Conservation (phyloP, 2,888 invertebrate genomes). For the Ectemnius lituratus region DNA sequence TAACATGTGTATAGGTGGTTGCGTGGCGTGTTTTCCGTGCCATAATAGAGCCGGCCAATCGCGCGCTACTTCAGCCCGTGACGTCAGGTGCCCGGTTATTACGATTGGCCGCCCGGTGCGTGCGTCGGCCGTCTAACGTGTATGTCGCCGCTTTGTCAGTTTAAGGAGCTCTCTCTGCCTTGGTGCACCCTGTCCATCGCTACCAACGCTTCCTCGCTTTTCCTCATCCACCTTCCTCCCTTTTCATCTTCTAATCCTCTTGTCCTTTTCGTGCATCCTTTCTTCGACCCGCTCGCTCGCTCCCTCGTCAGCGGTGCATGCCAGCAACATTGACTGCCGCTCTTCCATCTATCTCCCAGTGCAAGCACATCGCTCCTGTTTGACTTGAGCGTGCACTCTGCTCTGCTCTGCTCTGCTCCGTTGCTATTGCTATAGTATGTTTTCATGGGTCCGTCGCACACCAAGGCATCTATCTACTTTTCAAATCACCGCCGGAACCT, state of each 20-base stretch:
- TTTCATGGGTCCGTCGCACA: constrained; percentile 42
- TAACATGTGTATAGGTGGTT: constrained; percentile 75
- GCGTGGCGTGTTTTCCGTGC: constrained; percentile 77
- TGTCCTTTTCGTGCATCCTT: too few species aligned
- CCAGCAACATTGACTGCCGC: too few species aligned
- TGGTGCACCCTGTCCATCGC: constrained; percentile 30
- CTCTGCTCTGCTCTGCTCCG: too few species aligned
- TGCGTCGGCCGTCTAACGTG: constrained; percentile 64
- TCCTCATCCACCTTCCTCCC: constrained; percentile 33
- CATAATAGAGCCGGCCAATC: constrained; percentile 75
- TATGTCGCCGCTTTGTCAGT: constrained; percentile 63
- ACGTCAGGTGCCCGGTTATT: constrained; percentile 67
- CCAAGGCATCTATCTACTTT: constrained; percentile 51
- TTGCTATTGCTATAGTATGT: constrained; percentile 25
- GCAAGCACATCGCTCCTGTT: constrained; percentile 15
- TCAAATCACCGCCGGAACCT: constrained; percentile 51
- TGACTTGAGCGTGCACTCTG: too few species aligned
- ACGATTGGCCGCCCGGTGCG: constrained; percentile 64
- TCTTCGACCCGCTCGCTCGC: constrained; percentile 11
- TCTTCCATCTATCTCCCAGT: neutral
- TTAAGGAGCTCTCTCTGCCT: constrained; percentile 57
- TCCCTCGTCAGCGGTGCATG: neutral
- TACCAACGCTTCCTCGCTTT: constrained; percentile 56
- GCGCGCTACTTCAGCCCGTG: constrained; percentile 65
- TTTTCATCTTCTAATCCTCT: constrained; percentile 22